A percentile compares a stretch with the other conserved stretches of the same genome.
Conservation (phyloP, 1,140 invertebrate genomes). For the Psilanteris sp. region DNA sequence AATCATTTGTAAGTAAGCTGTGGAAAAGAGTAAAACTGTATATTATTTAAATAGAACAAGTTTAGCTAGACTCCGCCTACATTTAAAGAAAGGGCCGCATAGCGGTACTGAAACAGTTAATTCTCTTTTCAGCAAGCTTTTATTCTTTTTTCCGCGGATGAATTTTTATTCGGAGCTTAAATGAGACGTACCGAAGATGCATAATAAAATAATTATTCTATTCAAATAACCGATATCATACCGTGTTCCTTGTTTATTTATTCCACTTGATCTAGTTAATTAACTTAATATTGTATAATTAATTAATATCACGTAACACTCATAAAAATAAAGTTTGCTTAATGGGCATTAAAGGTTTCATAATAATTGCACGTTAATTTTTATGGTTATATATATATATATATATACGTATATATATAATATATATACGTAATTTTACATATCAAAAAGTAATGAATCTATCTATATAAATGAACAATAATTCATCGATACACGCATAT, state of each 20-base stretch:
- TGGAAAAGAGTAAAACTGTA: neutral
- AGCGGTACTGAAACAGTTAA: neutral
- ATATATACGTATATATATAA: no score
- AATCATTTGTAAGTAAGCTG: neutral
- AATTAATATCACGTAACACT: no score
- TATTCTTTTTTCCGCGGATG: neutral
- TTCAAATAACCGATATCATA: neutral
- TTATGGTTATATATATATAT: no score
- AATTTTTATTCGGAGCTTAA: neutral
- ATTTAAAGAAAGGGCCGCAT: neutral
- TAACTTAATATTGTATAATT: no score
- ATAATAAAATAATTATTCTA: neutral
- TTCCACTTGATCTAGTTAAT: neutral
- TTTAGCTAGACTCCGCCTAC: neutral
- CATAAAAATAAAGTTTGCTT: no score
- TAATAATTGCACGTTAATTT: no score
- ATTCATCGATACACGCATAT: no score
- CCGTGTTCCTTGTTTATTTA: neutral
- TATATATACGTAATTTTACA: no score
- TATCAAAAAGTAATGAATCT: no score
- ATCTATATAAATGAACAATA: no score
- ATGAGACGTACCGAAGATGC: neutral
- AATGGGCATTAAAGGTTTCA: no score
- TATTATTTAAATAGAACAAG: conserved; percentile 6
- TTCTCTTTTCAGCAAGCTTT: conserved; percentile 2